Evolutionary conservation across 2,797 vertebrate genomes (phyloP).

Genomic region (Calcarius lapponicus): DNA sequence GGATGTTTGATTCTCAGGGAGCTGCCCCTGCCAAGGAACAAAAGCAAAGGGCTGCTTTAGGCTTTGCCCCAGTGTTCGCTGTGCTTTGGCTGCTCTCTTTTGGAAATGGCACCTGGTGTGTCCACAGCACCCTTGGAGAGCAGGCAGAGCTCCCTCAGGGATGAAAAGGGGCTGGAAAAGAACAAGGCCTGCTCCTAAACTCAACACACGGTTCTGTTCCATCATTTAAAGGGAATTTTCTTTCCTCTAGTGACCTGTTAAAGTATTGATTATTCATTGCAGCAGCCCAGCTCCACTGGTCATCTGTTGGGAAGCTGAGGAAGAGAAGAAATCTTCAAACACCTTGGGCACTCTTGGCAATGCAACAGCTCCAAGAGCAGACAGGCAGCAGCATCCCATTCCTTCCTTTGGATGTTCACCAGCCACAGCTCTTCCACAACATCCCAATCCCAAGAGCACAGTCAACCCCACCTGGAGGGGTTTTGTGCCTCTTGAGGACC

Average conservation of each 20-base stretch:
- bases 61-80: background rate
- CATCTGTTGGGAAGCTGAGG: background rate
- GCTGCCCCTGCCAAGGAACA: background rate
- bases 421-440: background rate
- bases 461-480: background rate
- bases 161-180: background rate
- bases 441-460: background rate
- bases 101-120: background rate
- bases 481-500: conserved; percentile 24
- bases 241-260: background rate
- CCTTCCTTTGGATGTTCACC: background rate
- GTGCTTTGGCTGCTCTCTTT: background rate
- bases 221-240: background rate
- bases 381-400: background rate
- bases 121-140: background rate
- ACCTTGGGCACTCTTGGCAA: background rate
- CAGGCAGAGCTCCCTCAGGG: background rate
- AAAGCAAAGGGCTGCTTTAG: background rate
- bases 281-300: background rate
- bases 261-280: background rate
- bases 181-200: background rate
- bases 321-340: background rate
- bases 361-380: background rate
- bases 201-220: background rate
- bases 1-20: background rate